phyloP scores from a whole-genome alignment of 2,797 vertebrate genomes.

The Eulemur coronatus region DNA sequence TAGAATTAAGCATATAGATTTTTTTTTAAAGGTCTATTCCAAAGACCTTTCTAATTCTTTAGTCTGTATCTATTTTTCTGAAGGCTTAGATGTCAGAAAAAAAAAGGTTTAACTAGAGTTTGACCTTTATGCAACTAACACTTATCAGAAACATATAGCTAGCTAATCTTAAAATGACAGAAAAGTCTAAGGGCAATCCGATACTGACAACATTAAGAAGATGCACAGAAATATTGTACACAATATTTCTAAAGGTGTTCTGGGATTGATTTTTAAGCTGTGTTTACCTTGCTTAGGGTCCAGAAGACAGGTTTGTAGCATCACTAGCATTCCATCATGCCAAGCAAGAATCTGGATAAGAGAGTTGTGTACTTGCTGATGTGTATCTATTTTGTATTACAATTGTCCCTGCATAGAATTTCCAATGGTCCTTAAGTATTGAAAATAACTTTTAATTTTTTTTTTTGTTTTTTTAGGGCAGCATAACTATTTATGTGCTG shows the following conservation, averaged over 20 bases:
- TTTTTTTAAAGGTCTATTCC: neutral
- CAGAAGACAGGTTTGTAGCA: neutral
- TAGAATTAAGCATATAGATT: neutral
- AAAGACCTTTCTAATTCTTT: neutral
- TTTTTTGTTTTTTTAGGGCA: slow-evolving; percentile 88
- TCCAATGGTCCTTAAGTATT: neutral
- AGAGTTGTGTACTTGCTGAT: neutral
- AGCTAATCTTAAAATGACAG: neutral
- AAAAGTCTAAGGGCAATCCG: neutral
- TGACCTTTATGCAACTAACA: neutral
- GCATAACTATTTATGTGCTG: slow-evolving; percentile 98
- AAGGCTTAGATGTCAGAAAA: neutral
- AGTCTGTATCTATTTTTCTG: neutral
- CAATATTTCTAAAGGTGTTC: neutral
- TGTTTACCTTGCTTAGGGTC: neutral
- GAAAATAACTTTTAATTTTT: neutral
- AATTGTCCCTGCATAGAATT: neutral
- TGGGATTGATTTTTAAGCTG: neutral
- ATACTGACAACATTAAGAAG: neutral
- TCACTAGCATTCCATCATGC: neutral
- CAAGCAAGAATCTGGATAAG: neutral
- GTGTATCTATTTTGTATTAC: neutral
- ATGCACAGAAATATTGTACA: neutral
- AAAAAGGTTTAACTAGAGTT: neutral
- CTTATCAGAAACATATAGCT: neutral